Conservation (phyloP, 2,113 vertebrate genomes). For the Nothobranchius kuhntae region DNA sequence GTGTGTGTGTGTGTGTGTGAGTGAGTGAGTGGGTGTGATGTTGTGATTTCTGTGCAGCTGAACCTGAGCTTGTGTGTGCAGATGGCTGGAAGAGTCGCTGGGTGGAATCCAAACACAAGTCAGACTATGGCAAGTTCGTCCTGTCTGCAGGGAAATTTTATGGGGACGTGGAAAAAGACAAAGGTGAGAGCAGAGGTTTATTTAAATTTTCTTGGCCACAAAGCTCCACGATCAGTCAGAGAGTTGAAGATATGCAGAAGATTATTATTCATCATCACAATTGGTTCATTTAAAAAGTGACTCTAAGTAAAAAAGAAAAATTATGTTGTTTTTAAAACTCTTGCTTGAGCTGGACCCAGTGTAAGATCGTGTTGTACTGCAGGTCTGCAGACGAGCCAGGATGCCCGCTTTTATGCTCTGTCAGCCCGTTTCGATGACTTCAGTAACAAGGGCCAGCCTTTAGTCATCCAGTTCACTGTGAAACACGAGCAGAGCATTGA, state of each 20-base stretch:
- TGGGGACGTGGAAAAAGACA: slow-evolving; percentile 82
- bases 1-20: neutral
- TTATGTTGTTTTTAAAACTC: neutral
- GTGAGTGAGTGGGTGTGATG: neutral
- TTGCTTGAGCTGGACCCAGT: neutral
- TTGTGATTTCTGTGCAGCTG: slow-evolving; percentile 22
- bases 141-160: slow-evolving; percentile 82
- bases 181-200: slow-evolving; percentile 72
- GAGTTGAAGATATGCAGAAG: too few species aligned
- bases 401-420: slow-evolving; percentile 81
- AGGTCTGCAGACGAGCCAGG: slow-evolving; percentile 83
- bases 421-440: slow-evolving; percentile 82
- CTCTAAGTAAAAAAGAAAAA: neutral
- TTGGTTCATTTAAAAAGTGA: neutral
- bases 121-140: slow-evolving; percentile 82
- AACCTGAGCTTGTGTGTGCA: slow-evolving; percentile 52
- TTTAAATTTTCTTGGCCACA: neutral
- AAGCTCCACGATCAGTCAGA: too few species aligned
- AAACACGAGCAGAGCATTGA: slow-evolving; percentile 86
- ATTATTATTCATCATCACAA: too few species aligned
- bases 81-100: slow-evolving; percentile 81
- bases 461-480: slow-evolving; percentile 82
- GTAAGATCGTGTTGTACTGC: neutral
- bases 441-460: slow-evolving; percentile 79
- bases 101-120: slow-evolving; percentile 82